A percentile compares a stretch with the other conserved stretches of the same genome.
These are phyloP conservation scores for Lycaena phlaeas DNA, from an alignment of 2,888 invertebrate species.

Conservation along the genomic window DNA sequence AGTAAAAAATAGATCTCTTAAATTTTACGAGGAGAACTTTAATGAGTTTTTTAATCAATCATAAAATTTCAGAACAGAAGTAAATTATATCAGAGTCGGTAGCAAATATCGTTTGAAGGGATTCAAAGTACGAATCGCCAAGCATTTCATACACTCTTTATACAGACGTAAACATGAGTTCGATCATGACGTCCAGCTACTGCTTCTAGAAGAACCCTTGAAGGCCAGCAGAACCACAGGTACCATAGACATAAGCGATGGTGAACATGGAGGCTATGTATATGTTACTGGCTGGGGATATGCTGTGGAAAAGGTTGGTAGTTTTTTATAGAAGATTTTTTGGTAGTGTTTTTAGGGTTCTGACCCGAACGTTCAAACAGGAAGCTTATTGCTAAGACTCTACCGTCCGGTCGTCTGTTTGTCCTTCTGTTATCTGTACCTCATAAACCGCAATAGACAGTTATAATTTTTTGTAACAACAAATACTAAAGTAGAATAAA, in stretches of 20 bases:
- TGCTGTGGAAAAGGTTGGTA: constrained; percentile 35
- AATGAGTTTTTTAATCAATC: no score
- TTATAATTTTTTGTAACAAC: no score
- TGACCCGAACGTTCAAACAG: no score
- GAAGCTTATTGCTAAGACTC: no score
- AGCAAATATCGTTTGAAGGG: constrained; percentile 31
- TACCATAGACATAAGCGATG: constrained; percentile 28
- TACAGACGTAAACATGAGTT: constrained; percentile 33
- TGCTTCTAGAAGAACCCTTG: constrained; percentile 27
- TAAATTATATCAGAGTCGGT: constrained; percentile 38
- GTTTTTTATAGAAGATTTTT: no score
- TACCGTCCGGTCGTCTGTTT: no score
- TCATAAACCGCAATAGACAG: no score
- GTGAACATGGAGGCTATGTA: constrained; percentile 24
- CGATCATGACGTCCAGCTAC: constrained; percentile 45
- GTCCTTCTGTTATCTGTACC: no score
- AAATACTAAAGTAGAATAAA: no score
- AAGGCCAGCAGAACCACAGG: constrained; percentile 26
- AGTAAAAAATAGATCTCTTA: no score
- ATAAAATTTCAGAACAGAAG: constrained; percentile 23
- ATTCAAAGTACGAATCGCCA: constrained; percentile 24
- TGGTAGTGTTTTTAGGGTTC: no score
- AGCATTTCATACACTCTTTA: constrained; percentile 37
- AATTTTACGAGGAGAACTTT: no score
- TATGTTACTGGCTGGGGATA: constrained; percentile 51